Evolutionary conservation across 2,113 vertebrate species (phyloP).

Genomic region (Microtus ochrogaster): DNA sequence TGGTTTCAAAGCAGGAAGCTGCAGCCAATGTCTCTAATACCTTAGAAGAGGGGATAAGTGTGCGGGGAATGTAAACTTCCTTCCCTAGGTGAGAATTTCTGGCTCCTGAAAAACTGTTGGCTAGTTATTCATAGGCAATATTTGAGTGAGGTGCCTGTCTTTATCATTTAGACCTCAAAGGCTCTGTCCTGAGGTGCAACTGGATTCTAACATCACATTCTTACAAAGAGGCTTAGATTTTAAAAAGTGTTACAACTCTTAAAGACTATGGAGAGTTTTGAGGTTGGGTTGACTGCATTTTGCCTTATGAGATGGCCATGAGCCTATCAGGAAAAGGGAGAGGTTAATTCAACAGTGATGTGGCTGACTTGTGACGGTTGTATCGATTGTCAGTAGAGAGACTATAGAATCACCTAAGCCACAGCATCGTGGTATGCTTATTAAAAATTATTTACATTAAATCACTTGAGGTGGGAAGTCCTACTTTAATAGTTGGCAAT

Average conservation of each 20-base stretch:
- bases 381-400: neutral
- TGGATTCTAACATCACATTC: neutral
- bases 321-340: too few species aligned
- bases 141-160: neutral
- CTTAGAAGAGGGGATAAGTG: neutral
- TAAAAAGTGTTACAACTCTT: neutral
- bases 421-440: neutral
- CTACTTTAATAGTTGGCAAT: neutral
- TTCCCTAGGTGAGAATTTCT: neutral
- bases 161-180: neutral
- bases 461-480: neutral
- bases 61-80: neutral
- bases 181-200: neutral
- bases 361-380: neutral
- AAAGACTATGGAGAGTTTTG: neutral
- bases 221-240: neutral
- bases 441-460: neutral
- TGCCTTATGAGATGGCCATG: neutral
- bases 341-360: neutral
- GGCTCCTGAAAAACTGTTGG: neutral
- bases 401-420: neutral
- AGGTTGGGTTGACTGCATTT: neutral
- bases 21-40: neutral
- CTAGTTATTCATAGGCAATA: neutral
- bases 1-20: neutral